These are phyloP conservation scores for Scolopax rusticola DNA, from an alignment of 2,797 vertebrate genomes.

Conservation along the genomic window DNA sequence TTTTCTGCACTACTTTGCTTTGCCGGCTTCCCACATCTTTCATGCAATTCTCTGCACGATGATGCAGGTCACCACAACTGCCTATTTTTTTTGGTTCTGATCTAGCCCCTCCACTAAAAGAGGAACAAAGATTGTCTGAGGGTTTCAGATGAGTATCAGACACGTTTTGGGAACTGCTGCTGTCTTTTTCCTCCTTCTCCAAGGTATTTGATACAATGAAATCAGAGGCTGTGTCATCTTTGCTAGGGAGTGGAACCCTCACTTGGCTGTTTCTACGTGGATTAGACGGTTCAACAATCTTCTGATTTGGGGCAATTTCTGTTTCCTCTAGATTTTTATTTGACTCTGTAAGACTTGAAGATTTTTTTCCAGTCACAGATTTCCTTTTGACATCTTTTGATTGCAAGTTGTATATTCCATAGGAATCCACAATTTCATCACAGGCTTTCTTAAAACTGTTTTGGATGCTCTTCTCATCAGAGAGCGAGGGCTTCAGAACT, in stretches of 20 bases:
- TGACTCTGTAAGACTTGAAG: background rate
- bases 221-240: slow-evolving; percentile 15
- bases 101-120: background rate
- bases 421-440: slow-evolving; percentile 73
- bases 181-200: slow-evolving; percentile 32
- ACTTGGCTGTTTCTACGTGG: background rate
- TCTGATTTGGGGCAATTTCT: slow-evolving; percentile 1
- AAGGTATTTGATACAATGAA: background rate
- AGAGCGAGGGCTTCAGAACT: slow-evolving; percentile 36
- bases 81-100: slow-evolving; percentile 28
- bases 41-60: background rate
- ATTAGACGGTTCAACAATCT: background rate
- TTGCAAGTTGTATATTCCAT: slow-evolving; percentile 79
- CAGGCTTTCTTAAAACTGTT: slow-evolving; percentile 63
- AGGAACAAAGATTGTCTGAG: background rate
- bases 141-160: background rate
- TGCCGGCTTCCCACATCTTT: slow-evolving; percentile 31
- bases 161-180: background rate
- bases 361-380: background rate
- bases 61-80: background rate
- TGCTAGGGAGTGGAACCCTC: background rate
- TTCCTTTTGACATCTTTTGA: slow-evolving; percentile 87
- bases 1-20: background rate
- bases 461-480: slow-evolving; percentile 25
- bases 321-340: slow-evolving; percentile 26